These are phyloP conservation scores for Bucco capensis DNA, from an alignment of 2,113 vertebrate genomes.

Conservation along the genomic window DNA sequence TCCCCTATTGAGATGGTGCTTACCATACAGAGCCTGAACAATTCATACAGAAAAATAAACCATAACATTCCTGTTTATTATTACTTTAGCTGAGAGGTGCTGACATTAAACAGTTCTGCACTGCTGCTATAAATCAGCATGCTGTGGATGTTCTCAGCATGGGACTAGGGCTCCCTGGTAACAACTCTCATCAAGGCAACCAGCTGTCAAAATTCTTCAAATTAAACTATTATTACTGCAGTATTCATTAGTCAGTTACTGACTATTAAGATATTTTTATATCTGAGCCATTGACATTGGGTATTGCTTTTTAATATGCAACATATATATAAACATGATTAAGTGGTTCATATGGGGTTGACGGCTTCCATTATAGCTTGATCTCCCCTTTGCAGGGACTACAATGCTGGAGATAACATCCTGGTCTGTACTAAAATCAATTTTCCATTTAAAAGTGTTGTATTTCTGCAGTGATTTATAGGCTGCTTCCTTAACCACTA, in stretches of 20 bases:
- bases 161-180: constrained; percentile 76
- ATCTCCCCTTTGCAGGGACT: constrained; percentile 20
- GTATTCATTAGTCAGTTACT: constrained; percentile 81
- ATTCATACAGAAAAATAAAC: constrained; percentile 83
- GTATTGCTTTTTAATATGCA: constrained; percentile 77
- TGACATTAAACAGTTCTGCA: constrained; percentile 83
- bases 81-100: constrained; percentile 81
- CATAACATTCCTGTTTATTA: constrained; percentile 82
- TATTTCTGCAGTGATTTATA: constrained; percentile 39
- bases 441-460: constrained; percentile 50
- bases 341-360: constrained; percentile 49
- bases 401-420: neutral
- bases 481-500: constrained; percentile 30
- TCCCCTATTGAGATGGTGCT: constrained; percentile 76
- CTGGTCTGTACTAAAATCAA: neutral
- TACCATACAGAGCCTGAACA: constrained; percentile 78
- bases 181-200: constrained; percentile 77
- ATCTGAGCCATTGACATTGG: constrained; percentile 70
- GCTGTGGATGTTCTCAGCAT: constrained; percentile 79
- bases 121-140: constrained; percentile 81
- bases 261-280: constrained; percentile 81
- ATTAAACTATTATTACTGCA: constrained; percentile 80
- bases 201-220: constrained; percentile 83
- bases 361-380: constrained; percentile 27
- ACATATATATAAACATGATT: constrained; percentile 73